Conservation (phyloP, 2,797 vertebrate genomes). For the Astyanax mexicanus region DNA sequence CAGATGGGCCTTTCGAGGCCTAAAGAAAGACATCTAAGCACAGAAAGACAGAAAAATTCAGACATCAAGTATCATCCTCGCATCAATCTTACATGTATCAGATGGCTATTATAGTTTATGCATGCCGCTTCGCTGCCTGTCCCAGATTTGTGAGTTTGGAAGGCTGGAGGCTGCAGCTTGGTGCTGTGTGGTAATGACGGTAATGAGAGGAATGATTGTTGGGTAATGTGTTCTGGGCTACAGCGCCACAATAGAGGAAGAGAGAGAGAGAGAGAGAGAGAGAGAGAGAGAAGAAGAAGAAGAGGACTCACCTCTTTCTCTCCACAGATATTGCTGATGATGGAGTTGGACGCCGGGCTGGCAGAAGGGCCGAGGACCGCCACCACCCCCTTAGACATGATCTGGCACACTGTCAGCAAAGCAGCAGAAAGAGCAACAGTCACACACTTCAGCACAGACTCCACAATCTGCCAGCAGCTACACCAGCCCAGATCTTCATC, state of each 20-base stretch:
- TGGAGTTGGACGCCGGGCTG: constrained; percentile 97
- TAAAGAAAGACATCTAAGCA: background rate
- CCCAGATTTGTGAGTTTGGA: background rate
- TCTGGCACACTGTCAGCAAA: constrained; percentile 92
- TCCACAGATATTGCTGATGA: constrained; percentile 99
- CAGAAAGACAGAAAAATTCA: background rate
- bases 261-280: too few relatives aligned
- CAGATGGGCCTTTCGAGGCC: background rate
- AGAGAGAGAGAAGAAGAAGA: background rate
- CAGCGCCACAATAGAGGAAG: constrained; percentile 28
- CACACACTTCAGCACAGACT: constrained; percentile 34
- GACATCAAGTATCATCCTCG: background rate
- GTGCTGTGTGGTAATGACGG: constrained; percentile 23
- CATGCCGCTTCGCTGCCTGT: constrained; percentile 12
- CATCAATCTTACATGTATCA: background rate
- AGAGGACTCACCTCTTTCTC: constrained; percentile 94
- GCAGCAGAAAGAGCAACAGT: constrained; percentile 43
- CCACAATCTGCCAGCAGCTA: background rate
- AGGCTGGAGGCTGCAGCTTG: background rate
- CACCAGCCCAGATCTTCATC: background rate
- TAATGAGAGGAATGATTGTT: constrained; percentile 47
- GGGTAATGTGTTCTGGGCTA: constrained; percentile 27
- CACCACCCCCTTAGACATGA: constrained; percentile 97
- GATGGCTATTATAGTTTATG: background rate
- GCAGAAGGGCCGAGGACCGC: constrained; percentile 95